A percentile compares a stretch with the other conserved stretches of the same genome.
Conservation (phyloP, 2,888 invertebrate genomes). For the Chrysolina haemoptera region DNA sequence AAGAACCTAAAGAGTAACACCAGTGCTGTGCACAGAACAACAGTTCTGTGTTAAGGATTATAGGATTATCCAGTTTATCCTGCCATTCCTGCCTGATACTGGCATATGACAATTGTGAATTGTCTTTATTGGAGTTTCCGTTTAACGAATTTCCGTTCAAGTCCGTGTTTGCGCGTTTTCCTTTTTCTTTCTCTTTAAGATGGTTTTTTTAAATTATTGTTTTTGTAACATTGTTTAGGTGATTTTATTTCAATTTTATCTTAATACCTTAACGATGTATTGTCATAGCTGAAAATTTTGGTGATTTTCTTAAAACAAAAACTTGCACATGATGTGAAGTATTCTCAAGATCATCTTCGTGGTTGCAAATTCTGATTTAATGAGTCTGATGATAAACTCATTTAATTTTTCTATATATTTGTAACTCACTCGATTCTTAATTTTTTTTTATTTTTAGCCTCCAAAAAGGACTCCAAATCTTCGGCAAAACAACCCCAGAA, state of each 20-base stretch:
- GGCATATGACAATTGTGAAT: conserved; percentile 20
- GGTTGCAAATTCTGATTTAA: conserved; percentile 74
- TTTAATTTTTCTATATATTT: conserved; percentile 35
- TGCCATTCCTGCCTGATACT: too few species aligned
- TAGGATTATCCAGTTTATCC: too few species aligned
- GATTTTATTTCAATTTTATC: not conserved
- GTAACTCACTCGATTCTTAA: not conserved
- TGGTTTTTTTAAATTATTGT: conserved; percentile 69
- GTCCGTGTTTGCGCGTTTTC: too few species aligned
- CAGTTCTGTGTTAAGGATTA: too few species aligned
- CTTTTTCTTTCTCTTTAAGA: conserved; percentile 75
- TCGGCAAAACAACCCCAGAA: conserved; percentile 94
- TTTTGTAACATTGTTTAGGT: too few species aligned
- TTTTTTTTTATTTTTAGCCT: conserved; percentile 76
- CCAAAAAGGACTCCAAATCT: conserved; percentile 94
- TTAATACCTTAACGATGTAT: not conserved
- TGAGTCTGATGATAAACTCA: conserved; percentile 73
- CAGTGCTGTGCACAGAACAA: not conserved
- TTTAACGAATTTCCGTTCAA: conserved; percentile 35
- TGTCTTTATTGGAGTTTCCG: conserved; percentile 35
- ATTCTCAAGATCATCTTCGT: conserved; percentile 56
- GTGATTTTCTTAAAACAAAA: not conserved
- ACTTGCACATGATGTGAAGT: conserved; percentile 49
- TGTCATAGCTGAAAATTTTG: not conserved
- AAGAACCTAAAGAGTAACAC: too few species aligned